Percentiles rank a stretch among this genome's conserved stretches.
Evolutionary conservation across 2,113 vertebrate genomes (phyloP).

Genomic region (Caranx melampygus): DNA sequence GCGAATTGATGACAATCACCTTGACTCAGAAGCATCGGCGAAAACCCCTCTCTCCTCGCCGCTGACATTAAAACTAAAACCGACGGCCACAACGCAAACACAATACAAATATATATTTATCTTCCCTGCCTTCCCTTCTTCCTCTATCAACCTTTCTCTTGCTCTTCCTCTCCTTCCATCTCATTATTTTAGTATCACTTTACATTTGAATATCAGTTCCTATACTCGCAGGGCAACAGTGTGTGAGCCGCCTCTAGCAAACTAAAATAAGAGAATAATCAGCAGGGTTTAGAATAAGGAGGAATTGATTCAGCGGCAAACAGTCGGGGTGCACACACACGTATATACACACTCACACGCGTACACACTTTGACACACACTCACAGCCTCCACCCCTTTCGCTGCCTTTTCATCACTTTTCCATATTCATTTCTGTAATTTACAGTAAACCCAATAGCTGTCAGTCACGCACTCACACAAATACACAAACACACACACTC

Average conservation of each 20-base stretch:
- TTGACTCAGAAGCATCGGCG: slow-evolving; percentile 72
- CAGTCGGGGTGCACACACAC: slow-evolving; percentile 54
- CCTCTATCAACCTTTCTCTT: slow-evolving; percentile 38
- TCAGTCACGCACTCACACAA: slow-evolving; percentile 79
- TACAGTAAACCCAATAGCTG: slow-evolving; percentile 88
- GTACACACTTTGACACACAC: slow-evolving; percentile 19
- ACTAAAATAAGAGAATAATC: slow-evolving; percentile 79
- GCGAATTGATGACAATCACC: slow-evolving; percentile 86
- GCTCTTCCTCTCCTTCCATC: slow-evolving; percentile 32
- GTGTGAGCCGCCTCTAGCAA: slow-evolving; percentile 64
- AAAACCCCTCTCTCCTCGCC: slow-evolving; percentile 56
- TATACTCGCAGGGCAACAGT: slow-evolving; percentile 59
- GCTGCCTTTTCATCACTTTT: slow-evolving; percentile 78
- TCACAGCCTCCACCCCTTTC: slow-evolving; percentile 29
- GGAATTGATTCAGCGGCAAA: slow-evolving; percentile 77
- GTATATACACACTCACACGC: slow-evolving; percentile 11
- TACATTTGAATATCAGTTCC: slow-evolving; percentile 79
- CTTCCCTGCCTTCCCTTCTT: slow-evolving; percentile 40
- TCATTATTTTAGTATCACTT: slow-evolving; percentile 78
- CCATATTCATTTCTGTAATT: slow-evolving; percentile 86
- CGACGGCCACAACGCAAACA: slow-evolving; percentile 74
- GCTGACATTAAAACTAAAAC: slow-evolving; percentile 86
- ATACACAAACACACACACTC: slow-evolving; percentile 70
- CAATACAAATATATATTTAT: slow-evolving; percentile 79
- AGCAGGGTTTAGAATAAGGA: slow-evolving; percentile 63